Conservation (phyloP, 2,797 vertebrate species). For the Xiphorhynchus erythropygius region DNA sequence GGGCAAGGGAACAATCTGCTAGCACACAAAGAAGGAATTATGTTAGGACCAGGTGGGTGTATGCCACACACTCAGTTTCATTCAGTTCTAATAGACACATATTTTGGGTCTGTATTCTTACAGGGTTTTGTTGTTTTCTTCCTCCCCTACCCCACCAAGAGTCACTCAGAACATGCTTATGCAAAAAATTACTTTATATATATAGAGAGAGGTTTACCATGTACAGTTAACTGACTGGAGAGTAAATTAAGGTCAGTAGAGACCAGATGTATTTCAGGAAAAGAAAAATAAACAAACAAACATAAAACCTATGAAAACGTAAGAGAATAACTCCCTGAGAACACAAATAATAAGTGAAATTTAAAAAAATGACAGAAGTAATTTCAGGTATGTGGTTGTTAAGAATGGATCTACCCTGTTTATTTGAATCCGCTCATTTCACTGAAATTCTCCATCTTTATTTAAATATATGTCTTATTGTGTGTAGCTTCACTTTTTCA, state of each 20-base stretch:
- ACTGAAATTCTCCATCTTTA: background rate
- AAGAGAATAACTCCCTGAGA: background rate
- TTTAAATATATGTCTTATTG: background rate
- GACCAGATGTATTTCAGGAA: background rate
- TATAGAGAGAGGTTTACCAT: background rate
- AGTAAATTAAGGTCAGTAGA: constrained; percentile 9
- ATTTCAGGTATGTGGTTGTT: background rate
- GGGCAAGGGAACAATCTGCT: background rate
- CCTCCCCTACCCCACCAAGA: background rate
- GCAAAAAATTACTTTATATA: background rate
- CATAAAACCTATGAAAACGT: background rate
- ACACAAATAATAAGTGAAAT: background rate
- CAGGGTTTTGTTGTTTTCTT: background rate
- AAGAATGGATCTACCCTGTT: background rate
- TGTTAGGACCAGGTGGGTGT: background rate
- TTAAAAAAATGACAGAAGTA: background rate
- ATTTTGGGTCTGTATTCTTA: background rate
- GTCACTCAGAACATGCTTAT: background rate
- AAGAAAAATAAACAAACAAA: background rate
- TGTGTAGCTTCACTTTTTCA: background rate
- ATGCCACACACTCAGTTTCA: background rate
- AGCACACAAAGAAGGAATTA: constrained; percentile 10
- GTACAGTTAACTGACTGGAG: background rate
- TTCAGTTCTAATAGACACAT: background rate
- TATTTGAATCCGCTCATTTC: background rate